Percentiles rank a stretch among this genome's conserved stretches.
These are phyloP conservation scores for Gymnopithys bicolor DNA, from an alignment of 2,797 vertebrate genomes.

Conservation along the genomic window DNA sequence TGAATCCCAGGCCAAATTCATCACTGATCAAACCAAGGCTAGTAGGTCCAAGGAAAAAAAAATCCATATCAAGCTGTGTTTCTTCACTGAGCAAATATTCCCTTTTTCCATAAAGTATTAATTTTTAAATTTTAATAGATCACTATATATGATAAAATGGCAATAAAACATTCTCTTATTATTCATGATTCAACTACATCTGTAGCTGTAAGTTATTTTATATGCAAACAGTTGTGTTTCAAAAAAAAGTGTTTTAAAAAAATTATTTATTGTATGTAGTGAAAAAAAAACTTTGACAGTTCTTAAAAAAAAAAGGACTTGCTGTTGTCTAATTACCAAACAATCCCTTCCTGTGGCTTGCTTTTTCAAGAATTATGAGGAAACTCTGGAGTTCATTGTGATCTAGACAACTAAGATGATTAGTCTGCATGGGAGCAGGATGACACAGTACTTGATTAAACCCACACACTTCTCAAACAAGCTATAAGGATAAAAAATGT, in stretches of 20 bases:
- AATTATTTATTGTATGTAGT: conserved; percentile 49
- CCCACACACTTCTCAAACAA: conserved; percentile 43
- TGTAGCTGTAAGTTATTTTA: conserved; percentile 7
- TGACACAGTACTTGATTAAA: conserved; percentile 53
- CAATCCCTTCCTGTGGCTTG: background rate
- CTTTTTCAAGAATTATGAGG: conserved; percentile 53
- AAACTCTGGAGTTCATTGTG: conserved; percentile 4
- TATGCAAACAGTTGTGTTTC: conserved; percentile 40
- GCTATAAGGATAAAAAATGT: conserved; percentile 24
- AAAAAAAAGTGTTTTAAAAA: conserved; percentile 57
- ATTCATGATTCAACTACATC: conserved; percentile 23
- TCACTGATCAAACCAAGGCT: conserved; percentile 7
- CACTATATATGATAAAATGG: conserved; percentile 53
- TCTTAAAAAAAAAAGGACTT: background rate
- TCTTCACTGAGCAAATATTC: conserved; percentile 10
- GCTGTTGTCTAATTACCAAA: conserved; percentile 35
- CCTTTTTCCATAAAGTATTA: conserved; percentile 17
- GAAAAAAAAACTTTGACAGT: background rate
- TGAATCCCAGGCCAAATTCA: conserved; percentile 16
- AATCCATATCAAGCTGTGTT: background rate
- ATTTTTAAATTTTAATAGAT: conserved; percentile 31
- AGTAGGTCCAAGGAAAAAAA: background rate
- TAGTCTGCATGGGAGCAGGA: conserved; percentile 35
- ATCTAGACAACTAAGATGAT: conserved; percentile 52
- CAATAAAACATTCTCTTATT: conserved; percentile 53